Evolutionary conservation across 2,888 invertebrate species (phyloP), one percentile per base, ranked within the genome.

Genomic region (Apodemia duryi): DNA sequence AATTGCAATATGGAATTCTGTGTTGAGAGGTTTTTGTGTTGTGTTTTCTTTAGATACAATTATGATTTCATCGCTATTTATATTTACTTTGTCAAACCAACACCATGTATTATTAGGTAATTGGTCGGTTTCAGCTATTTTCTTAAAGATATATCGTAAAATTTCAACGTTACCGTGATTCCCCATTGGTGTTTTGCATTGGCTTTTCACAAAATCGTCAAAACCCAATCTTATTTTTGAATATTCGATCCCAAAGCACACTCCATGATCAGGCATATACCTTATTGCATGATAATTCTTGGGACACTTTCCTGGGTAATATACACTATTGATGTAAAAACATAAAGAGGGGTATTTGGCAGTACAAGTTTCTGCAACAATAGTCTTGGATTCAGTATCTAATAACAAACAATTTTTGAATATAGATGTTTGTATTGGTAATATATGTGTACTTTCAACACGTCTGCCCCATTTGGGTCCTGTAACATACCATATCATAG

Each of bases 401-500:
- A 91, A 72, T 32, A 84, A 68, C 63, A 90, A 77, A 71, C 91
- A 91, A 67, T 82, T 84, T 68, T 85, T 86, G 21, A 77, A 70
- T 43, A 82, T 72, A 2, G 75, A 71, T 3, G 78, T 69, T 60
- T 75, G 68, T 4, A 79, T 68, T 21, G 69, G 70, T 64, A 88
- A 69, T 52, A 71, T 68, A 51, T 76, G 70, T 62, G 75, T 80
- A 1, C 68, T 64, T 69, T 71, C 67, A 1, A 89, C 77, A 21
- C 62, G 69, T 67, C 72, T 73, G 32, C 86, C 83, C 88, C 88
- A 88, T 69, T 86, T 82, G 6, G 84, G 83, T 5, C 93, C 94
- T 1, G 93, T 93, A 65, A 92, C 84, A 29, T 80, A 77, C 88
- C 93, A 92, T 7, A 85, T 79, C 21, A 92, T 72, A 29, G 92